These are phyloP conservation scores for Sebastes trivittatus DNA, from an alignment of 2,797 vertebrate genomes.

Conservation along the genomic window DNA sequence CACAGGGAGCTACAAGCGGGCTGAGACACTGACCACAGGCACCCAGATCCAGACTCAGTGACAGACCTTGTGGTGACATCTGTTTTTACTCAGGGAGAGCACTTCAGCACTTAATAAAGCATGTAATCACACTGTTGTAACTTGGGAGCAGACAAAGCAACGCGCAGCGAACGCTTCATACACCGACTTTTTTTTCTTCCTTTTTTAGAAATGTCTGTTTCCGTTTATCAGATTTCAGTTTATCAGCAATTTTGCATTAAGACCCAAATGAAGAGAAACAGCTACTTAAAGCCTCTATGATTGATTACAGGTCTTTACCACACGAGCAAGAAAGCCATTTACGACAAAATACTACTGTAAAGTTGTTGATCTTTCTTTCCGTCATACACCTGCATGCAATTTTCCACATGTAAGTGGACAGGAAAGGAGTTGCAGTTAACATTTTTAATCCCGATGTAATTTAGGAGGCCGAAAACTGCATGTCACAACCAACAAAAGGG, in stretches of 20 bases:
- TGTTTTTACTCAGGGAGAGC: constrained; percentile 83
- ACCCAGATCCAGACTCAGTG: constrained; percentile 71
- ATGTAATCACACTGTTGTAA: constrained; percentile 79
- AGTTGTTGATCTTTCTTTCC: constrained; percentile 50
- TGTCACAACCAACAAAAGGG: constrained; percentile 64
- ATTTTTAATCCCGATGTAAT: constrained; percentile 70
- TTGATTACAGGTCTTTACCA: constrained; percentile 61
- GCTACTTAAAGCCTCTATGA: constrained; percentile 54
- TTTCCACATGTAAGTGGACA: constrained; percentile 65
- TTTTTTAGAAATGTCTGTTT: constrained; percentile 57
- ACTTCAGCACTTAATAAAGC: constrained; percentile 83
- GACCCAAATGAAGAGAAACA: constrained; percentile 61
- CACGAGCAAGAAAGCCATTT: constrained; percentile 50
- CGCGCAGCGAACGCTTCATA: constrained; percentile 11
- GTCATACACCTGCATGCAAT: constrained; percentile 75
- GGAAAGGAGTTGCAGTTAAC: constrained; percentile 52
- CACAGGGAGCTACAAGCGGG: constrained; percentile 58
- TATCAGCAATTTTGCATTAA: constrained; percentile 59
- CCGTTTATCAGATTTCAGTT: constrained; percentile 60
- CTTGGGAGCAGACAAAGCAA: constrained; percentile 71
- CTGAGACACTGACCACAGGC: constrained; percentile 76
- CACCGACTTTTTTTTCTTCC: constrained; percentile 10
- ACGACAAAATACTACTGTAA: constrained; percentile 39
- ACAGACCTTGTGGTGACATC: constrained; percentile 82
- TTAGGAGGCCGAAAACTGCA: constrained; percentile 60